phyloP scores from a whole-genome alignment of 1,140 invertebrate species.

The Drosophila chauvacae region DNA sequence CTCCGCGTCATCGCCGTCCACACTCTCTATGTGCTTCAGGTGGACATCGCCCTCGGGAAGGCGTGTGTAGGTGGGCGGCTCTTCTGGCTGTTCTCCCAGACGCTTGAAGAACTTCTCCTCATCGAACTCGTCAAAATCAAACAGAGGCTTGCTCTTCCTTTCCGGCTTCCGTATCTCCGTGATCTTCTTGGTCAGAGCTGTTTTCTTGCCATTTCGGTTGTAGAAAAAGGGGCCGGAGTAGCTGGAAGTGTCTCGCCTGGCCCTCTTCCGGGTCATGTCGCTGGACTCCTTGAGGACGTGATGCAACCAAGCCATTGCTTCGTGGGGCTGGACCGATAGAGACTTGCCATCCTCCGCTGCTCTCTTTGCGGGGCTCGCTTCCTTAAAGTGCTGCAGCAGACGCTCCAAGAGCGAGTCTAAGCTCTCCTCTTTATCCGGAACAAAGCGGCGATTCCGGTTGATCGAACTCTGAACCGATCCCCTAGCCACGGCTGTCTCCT shows the following conservation, averaged over 20 bases:
- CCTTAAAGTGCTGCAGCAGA: slow-evolving; percentile 50
- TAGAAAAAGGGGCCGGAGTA: slow-evolving; percentile 72
- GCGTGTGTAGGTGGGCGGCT: slow-evolving; percentile 59
- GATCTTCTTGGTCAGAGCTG: slow-evolving; percentile 73
- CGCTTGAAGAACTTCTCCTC: slow-evolving; percentile 82
- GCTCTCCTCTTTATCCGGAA: slow-evolving; percentile 57
- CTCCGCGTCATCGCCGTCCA: slow-evolving; percentile 70
- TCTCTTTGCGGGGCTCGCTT: slow-evolving; percentile 35
- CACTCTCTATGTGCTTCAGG: slow-evolving; percentile 62
- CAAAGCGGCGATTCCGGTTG: slow-evolving; percentile 65
- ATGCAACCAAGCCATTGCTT: slow-evolving; percentile 58
- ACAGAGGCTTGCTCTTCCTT: slow-evolving; percentile 60
- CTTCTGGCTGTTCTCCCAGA: slow-evolving; percentile 61
- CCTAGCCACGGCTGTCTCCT: slow-evolving; percentile 68
- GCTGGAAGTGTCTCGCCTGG: slow-evolving; percentile 41
- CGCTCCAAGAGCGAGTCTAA: slow-evolving; percentile 34
- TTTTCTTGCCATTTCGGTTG: slow-evolving; percentile 61
- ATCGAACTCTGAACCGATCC: slow-evolving; percentile 48
- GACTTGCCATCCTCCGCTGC: slow-evolving; percentile 6
- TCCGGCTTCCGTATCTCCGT: slow-evolving; percentile 79
- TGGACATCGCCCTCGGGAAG: slow-evolving; percentile 79
- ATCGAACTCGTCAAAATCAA: slow-evolving; percentile 73
- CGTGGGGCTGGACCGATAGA: slow-evolving; percentile 26
- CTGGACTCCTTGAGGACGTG: slow-evolving; percentile 58
- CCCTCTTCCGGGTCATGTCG: slow-evolving; percentile 42